phyloP scores from a whole-genome alignment of 2,113 vertebrate species.

The Toxostoma redivivum region DNA sequence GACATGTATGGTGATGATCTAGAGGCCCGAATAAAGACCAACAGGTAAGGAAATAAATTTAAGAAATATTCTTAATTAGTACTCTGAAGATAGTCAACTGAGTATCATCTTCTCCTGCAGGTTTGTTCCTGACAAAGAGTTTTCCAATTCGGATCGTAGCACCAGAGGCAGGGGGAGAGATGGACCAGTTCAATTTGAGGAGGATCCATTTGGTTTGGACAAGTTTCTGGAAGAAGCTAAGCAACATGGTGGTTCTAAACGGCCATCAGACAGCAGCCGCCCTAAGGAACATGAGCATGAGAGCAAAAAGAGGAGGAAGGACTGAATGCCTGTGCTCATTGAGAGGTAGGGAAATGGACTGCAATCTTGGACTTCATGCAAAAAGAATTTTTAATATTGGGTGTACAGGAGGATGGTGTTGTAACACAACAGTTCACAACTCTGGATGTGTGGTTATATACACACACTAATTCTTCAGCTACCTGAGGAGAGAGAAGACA shows the following conservation, averaged over 20 bases:
- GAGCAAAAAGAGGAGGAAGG: constrained; percentile 95
- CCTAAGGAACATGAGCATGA: constrained; percentile 96
- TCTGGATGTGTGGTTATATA: background rate
- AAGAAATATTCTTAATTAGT: background rate
- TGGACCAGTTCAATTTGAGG: constrained; percentile 96
- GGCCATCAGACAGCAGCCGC: constrained; percentile 88
- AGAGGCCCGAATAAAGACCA: constrained; percentile 88
- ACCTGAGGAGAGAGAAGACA: background rate
- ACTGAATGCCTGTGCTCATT: constrained; percentile 67
- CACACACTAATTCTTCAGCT: background rate
- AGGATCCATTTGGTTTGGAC: constrained; percentile 98
- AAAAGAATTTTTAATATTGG: constrained; percentile 9
- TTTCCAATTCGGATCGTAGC: constrained; percentile 86
- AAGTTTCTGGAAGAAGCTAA: constrained; percentile 99
- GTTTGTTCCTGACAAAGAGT: constrained; percentile 94
- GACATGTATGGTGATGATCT: constrained; percentile 91
- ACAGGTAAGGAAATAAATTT: constrained; percentile 74
- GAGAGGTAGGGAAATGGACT: constrained; percentile 31
- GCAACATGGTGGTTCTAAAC: constrained; percentile 94
- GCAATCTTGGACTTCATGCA: background rate
- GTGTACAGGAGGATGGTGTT: background rate
- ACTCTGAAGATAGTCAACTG: background rate
- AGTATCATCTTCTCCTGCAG: constrained; percentile 61
- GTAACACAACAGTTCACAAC: background rate
- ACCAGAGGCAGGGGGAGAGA: constrained; percentile 81